phyloP scores from a whole-genome alignment of 1,140 invertebrate genomes.

The Pseudomyrmex sp. region DNA sequence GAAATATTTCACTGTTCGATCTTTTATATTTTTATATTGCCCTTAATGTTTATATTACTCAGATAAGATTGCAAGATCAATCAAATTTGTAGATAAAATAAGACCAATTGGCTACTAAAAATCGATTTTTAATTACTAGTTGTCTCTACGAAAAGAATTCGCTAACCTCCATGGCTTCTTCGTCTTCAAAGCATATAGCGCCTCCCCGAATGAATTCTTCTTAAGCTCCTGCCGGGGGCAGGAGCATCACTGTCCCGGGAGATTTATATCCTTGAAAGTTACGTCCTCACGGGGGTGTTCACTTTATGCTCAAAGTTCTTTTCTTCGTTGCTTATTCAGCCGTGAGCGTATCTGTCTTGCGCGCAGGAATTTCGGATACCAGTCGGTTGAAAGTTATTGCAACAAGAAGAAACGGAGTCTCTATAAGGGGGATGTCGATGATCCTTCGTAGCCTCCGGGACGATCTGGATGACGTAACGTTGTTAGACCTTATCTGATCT shows the following conservation, averaged over 20 bases:
- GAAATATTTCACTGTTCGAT: too few species aligned
- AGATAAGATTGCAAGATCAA: too few species aligned
- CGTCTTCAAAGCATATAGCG: slow-evolving; percentile 42
- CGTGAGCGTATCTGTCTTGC: slow-evolving; percentile 26
- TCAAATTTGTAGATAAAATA: neutral
- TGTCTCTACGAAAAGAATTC: slow-evolving; percentile 43
- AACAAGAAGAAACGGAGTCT: slow-evolving; percentile 33
- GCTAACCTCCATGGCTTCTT: slow-evolving; percentile 51
- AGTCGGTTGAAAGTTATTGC: slow-evolving; percentile 26
- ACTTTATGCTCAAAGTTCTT: slow-evolving; percentile 58
- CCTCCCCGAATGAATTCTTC: slow-evolving; percentile 63
- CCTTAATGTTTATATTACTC: too few species aligned
- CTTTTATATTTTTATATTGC: too few species aligned
- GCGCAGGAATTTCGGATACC: slow-evolving; percentile 53
- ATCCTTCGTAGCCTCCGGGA: slow-evolving; percentile 43
- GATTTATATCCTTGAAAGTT: slow-evolving; percentile 75
- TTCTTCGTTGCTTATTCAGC: slow-evolving; percentile 63
- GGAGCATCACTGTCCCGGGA: slow-evolving; percentile 78
- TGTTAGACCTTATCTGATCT: slow-evolving; percentile 56
- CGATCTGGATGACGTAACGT: slow-evolving; percentile 53
- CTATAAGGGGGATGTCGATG: slow-evolving; percentile 42
- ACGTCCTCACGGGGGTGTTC: slow-evolving; percentile 55
- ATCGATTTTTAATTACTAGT: slow-evolving; percentile 67
- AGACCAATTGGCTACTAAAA: slow-evolving; percentile 23
- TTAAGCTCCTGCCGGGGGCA: slow-evolving; percentile 64